phyloP scores from a whole-genome alignment of 2,888 invertebrate species.

The Doris montereyensis region DNA sequence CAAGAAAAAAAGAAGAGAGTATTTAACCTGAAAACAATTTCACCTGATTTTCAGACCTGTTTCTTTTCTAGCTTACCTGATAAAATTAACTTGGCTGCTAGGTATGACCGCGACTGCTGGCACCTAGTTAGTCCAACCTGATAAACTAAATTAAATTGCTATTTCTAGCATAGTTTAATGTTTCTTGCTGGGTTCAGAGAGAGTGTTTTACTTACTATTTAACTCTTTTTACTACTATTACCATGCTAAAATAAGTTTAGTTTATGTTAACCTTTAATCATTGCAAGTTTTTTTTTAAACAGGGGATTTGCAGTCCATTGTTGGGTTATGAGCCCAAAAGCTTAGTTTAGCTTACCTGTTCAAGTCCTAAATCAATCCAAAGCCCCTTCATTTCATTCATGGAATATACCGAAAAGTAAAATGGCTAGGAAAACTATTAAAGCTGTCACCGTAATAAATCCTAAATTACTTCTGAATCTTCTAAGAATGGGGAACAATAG shows the following conservation, averaged over 20 bases:
- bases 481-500: not conserved
- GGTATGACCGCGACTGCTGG: conserved; percentile 63
- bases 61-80: too few species aligned
- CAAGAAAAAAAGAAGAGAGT: conserved; percentile 42
- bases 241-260: too few species aligned
- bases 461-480: not conserved
- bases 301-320: not conserved
- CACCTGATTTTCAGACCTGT: too few species aligned
- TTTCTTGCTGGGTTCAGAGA: conserved; percentile 3
- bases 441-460: too few species aligned
- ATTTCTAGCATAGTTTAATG: not conserved
- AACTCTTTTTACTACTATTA: too few species aligned
- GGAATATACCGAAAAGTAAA: not conserved
- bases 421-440: not conserved
- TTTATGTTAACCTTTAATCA: not conserved
- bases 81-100: conserved; percentile 40
- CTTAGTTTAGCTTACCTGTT: conserved; percentile 20
- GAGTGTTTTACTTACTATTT: too few species aligned
- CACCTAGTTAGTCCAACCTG: conserved; percentile 49
- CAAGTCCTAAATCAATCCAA: not conserved
- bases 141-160: not conserved
- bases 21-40: too few species aligned
- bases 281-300: not conserved
- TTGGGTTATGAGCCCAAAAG: conserved; percentile 30
- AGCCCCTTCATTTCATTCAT: not conserved